Evolutionary conservation across 2,888 invertebrate genomes (phyloP).

Genomic region (Oxytorus armatus): DNA sequence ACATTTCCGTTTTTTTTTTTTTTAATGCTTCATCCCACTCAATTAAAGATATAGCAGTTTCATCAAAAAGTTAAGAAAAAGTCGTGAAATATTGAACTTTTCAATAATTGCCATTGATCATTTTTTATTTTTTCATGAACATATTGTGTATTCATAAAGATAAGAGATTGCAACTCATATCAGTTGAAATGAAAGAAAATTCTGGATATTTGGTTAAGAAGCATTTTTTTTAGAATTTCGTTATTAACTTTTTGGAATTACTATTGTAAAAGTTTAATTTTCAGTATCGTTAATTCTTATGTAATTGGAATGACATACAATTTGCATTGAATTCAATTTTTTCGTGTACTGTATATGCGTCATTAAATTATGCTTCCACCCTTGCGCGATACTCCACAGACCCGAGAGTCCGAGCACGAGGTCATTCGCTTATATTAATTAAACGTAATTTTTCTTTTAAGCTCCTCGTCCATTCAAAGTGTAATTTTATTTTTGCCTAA

Average conservation of each 20-base stretch:
- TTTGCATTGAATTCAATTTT: neutral
- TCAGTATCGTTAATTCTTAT: too few species aligned
- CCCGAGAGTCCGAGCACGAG: slow-evolving; percentile 1
- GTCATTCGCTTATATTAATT: slow-evolving; percentile 15
- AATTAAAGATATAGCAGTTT: too few species aligned
- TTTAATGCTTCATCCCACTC: neutral
- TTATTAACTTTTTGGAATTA: too few species aligned
- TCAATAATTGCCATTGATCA: neutral
- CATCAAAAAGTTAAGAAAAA: too few species aligned
- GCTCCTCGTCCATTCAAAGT: slow-evolving; percentile 6
- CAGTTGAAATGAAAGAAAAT: too few species aligned
- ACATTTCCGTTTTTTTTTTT: slow-evolving; percentile 29
- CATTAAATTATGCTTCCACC: neutral
- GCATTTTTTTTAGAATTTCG: too few species aligned
- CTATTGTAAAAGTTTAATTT: too few species aligned
- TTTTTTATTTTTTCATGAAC: too few species aligned
- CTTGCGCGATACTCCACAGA: slow-evolving; percentile 10
- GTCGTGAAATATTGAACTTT: neutral
- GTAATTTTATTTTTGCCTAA: slow-evolving; percentile 7
- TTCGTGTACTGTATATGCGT: neutral
- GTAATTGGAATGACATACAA: too few species aligned
- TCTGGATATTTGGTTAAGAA: too few species aligned
- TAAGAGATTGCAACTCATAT: too few species aligned
- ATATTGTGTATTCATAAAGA: too few species aligned
- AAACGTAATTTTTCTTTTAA: slow-evolving; percentile 11